These are phyloP conservation scores for Pseudococcus jackbeardsleyi DNA, from an alignment of 2,888 invertebrate species.

Conservation along the genomic window DNA sequence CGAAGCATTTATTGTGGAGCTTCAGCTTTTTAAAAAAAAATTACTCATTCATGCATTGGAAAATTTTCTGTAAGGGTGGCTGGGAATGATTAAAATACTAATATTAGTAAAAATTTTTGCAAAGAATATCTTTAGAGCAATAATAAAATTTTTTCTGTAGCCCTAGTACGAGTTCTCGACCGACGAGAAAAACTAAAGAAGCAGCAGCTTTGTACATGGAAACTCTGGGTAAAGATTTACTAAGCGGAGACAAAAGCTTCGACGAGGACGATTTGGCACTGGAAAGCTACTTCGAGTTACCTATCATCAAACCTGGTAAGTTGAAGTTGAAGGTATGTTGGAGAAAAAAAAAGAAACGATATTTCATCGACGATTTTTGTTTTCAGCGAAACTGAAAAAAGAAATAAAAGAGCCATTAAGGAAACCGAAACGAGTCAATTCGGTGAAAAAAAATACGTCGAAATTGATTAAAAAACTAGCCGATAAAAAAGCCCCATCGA, in stretches of 20 bases:
- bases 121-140: conserved; percentile 20
- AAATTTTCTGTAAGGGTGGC: neutral
- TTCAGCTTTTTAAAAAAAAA: neutral
- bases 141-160: conserved; percentile 66
- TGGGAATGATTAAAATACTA: neutral
- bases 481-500: neutral
- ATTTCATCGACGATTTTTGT: neutral
- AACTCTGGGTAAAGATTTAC: conserved; percentile 79
- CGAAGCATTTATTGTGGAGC: neutral
- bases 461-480: conserved; percentile 1
- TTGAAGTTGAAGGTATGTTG: neutral
- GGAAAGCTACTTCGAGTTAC: conserved; percentile 79
- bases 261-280: conserved; percentile 75
- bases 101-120: neutral
- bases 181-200: conserved; percentile 81
- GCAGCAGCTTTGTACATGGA: conserved; percentile 83
- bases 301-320: conserved; percentile 27
- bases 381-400: conserved; percentile 67
- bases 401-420: conserved; percentile 65
- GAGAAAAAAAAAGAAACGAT: neutral
- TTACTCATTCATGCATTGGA: neutral
- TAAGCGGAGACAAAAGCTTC: conserved; percentile 75
- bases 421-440: neutral
- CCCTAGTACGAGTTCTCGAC: conserved; percentile 70
- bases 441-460: neutral